phyloP scores from a whole-genome alignment of 1,140 invertebrate genomes.

The Agraylea sexmaculata region DNA sequence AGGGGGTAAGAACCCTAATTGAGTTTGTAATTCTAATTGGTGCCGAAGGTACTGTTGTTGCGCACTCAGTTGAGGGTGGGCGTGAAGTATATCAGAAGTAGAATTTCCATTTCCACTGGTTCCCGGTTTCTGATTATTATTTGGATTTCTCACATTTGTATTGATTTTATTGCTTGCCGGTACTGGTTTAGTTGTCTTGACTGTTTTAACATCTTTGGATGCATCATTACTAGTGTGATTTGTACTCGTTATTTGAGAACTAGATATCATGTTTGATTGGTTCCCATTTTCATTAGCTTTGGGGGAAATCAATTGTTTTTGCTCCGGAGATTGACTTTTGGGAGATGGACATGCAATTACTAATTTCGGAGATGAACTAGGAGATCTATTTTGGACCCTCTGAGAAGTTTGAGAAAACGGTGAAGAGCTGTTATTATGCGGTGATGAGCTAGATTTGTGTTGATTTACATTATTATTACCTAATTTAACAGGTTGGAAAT shows the following conservation, averaged over 20 bases:
- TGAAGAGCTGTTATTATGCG: conserved; percentile 16
- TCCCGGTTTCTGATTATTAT: conserved; percentile 23
- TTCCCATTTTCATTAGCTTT: conserved; percentile 25
- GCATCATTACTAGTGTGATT: conserved; percentile 26
- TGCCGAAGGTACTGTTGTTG: conserved; percentile 18
- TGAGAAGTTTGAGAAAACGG: conserved; percentile 28
- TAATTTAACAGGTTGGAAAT: conserved; percentile 14
- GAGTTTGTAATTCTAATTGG: conserved; percentile 18
- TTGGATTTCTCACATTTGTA: conserved; percentile 26
- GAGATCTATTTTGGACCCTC: conserved; percentile 36
- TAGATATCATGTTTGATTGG: conserved; percentile 34
- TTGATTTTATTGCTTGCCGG: conserved; percentile 12
- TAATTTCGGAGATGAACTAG: conserved; percentile 39
- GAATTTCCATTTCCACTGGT: conserved; percentile 23
- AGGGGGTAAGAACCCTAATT: conserved; percentile 15
- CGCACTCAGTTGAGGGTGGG: conserved; percentile 17
- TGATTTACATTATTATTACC: conserved; percentile 8
- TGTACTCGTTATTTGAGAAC: conserved; percentile 32
- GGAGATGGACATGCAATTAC: conserved; percentile 30
- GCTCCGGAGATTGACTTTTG: conserved; percentile 25
- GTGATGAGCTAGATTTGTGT: conserved; percentile 4
- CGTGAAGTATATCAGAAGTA: too few relatives aligned
- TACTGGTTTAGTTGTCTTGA: conserved; percentile 27
- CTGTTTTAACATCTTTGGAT: conserved; percentile 29
- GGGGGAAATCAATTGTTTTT: conserved; percentile 29